Percentiles rank a stretch among this genome's conserved stretches.
Evolutionary conservation across 2,797 vertebrate genomes (phyloP).

Genomic region (Melanotaenia nigrans): DNA sequence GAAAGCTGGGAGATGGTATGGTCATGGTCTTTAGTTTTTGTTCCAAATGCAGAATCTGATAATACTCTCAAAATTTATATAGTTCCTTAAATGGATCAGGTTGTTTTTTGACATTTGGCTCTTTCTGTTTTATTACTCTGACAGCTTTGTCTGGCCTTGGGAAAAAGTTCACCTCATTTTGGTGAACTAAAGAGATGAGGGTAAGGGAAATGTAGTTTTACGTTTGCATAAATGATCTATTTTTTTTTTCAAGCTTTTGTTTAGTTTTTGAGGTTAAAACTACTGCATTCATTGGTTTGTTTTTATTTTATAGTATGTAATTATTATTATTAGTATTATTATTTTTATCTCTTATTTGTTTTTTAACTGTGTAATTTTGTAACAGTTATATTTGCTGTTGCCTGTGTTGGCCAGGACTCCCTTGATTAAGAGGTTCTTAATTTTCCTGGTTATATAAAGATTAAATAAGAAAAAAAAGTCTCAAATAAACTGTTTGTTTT

Average conservation of each 20-base stretch:
- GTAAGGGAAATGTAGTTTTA: slow-evolving; percentile 71
- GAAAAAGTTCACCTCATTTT: slow-evolving; percentile 99
- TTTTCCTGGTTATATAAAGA: background rate
- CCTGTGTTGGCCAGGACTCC: background rate
- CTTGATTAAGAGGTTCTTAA: background rate
- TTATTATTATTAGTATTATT: slow-evolving; percentile 7
- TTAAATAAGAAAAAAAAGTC: background rate
- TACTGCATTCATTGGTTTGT: background rate
- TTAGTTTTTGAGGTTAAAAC: slow-evolving; percentile 5
- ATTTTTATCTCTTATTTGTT: slow-evolving; percentile 10
- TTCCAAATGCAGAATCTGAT: slow-evolving; percentile 4
- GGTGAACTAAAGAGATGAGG: slow-evolving; percentile 87
- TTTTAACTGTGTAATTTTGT: background rate
- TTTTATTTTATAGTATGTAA: background rate
- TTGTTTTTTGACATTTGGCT: slow-evolving; percentile 26
- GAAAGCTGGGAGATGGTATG: slow-evolving; percentile 97
- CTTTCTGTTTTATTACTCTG: slow-evolving; percentile 50
- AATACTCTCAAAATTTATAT: background rate
- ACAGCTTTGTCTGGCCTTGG: slow-evolving; percentile 95
- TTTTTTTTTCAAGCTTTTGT: background rate
- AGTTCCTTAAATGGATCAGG: background rate
- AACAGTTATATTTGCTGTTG: background rate
- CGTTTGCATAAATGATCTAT: background rate
- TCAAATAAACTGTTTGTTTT: slow-evolving; percentile 25
- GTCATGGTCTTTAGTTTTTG: slow-evolving; percentile 1